These are phyloP conservation scores for Melieria picta DNA, from an alignment of 2,888 invertebrate genomes.

Conservation along the genomic window DNA sequence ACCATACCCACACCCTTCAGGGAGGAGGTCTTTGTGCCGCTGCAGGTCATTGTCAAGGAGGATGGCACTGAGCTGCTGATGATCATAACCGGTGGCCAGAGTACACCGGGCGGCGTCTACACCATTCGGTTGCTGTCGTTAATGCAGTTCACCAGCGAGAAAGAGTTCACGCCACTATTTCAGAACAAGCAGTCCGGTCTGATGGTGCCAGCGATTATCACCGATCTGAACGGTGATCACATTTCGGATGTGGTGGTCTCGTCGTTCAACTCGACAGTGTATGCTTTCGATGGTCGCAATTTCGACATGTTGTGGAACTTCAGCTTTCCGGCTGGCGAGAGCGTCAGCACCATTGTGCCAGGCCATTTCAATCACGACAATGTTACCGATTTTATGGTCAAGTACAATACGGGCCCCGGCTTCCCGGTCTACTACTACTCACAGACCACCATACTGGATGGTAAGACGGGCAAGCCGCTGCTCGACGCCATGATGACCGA, in stretches of 20 bases:
- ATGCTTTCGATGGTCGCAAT: slow-evolving; percentile 77
- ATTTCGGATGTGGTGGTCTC: slow-evolving; percentile 78
- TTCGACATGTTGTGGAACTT: slow-evolving; percentile 79
- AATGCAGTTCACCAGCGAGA: slow-evolving; percentile 67
- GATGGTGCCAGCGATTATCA: slow-evolving; percentile 73
- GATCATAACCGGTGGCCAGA: slow-evolving; percentile 80
- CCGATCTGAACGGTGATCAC: slow-evolving; percentile 78
- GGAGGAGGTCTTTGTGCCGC: slow-evolving; percentile 78
- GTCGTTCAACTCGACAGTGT: slow-evolving; percentile 76
- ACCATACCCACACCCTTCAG: slow-evolving; percentile 73
- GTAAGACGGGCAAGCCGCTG: slow-evolving; percentile 59
- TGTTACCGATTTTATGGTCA: slow-evolving; percentile 81
- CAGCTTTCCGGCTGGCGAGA: slow-evolving; percentile 73
- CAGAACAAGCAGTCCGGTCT: slow-evolving; percentile 74
- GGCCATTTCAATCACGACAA: slow-evolving; percentile 82
- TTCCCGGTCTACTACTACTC: slow-evolving; percentile 81
- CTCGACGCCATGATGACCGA: slow-evolving; percentile 64
- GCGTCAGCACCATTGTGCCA: slow-evolving; percentile 80
- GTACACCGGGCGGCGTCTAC: slow-evolving; percentile 77
- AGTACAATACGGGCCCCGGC: slow-evolving; percentile 74
- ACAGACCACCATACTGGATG: slow-evolving; percentile 66
- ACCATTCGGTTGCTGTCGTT: slow-evolving; percentile 70
- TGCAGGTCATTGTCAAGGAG: slow-evolving; percentile 72
- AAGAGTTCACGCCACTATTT: slow-evolving; percentile 70
- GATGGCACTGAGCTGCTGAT: slow-evolving; percentile 74